Evolutionary conservation across 37 sponge, comb jelly and placozoan species (phyloP).

Genomic region (Crambe crambe): DNA sequence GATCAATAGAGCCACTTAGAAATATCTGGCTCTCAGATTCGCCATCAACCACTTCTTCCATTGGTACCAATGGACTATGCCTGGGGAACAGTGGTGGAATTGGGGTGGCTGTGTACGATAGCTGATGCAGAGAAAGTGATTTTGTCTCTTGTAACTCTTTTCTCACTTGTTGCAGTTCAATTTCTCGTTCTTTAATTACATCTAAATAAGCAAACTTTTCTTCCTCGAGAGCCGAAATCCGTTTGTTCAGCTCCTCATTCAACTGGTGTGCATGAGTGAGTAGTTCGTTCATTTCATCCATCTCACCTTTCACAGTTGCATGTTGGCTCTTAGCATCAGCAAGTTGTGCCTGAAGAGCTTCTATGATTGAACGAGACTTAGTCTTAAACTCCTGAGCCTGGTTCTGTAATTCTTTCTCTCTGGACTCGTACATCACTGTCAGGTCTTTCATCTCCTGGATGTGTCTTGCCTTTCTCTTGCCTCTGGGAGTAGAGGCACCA

Average conservation of each 20-base stretch:
- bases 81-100: neutral
- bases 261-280: neutral
- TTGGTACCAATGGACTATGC: slow-evolving; percentile 7
- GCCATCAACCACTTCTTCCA: slow-evolving; percentile 11
- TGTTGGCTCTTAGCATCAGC: slow-evolving; percentile 32
- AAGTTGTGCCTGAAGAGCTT: slow-evolving; percentile 39
- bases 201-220: slow-evolving; percentile 5
- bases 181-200: neutral
- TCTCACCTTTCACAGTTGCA: neutral
- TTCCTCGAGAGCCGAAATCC: slow-evolving; percentile 5
- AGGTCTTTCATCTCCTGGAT: neutral
- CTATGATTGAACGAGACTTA: slow-evolving; percentile 36
- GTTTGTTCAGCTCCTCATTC: neutral
- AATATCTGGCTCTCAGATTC: neutral
- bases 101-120: neutral
- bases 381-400: slow-evolving; percentile 31
- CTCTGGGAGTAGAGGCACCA: neutral
- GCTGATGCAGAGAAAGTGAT: neutral
- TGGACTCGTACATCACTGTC: neutral
- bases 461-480: too few relatives aligned
- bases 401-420: slow-evolving; percentile 31
- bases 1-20: neutral
- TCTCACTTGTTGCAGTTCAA: neutral
- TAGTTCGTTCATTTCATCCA: slow-evolving; percentile 3
- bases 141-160: neutral